A percentile compares a stretch with the other conserved stretches of the same genome.
Evolutionary conservation across 2,888 invertebrate species (phyloP).

Genomic region (Omphaloscelis lunosa): DNA sequence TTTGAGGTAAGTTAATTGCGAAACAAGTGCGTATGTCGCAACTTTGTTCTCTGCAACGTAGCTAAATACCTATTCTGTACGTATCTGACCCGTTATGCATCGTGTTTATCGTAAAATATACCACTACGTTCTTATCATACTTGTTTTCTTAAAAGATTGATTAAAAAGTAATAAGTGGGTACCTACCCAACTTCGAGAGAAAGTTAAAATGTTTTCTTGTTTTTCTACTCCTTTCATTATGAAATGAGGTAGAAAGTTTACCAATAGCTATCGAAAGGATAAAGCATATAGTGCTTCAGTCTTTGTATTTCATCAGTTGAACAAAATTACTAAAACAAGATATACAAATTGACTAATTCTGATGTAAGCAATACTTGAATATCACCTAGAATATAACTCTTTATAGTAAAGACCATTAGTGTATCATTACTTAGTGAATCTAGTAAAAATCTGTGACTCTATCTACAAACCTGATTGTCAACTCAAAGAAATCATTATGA

Average conservation of each 20-base stretch:
- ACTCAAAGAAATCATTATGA: background rate
- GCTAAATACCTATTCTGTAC: conserved; percentile 32
- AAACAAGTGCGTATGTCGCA: conserved; percentile 57
- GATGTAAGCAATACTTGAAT: background rate
- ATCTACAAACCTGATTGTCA: background rate
- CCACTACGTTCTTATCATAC: background rate
- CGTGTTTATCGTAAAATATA: background rate
- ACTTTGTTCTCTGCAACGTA: conserved; percentile 54
- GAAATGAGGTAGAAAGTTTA: conserved; percentile 46
- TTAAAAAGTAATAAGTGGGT: background rate
- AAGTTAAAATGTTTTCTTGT: conserved; percentile 24
- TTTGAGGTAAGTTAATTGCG: conserved; percentile 78
- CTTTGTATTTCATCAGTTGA: background rate
- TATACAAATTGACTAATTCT: conserved; percentile 11
- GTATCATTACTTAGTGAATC: background rate
- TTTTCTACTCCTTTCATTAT: conserved; percentile 21
- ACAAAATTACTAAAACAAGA: background rate
- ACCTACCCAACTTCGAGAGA: conserved; percentile 27
- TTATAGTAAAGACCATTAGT: background rate
- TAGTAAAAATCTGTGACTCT: background rate
- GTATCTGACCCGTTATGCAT: conserved; percentile 19
- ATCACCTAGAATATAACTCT: background rate
- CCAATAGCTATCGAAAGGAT: background rate
- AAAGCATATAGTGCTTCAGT: background rate
- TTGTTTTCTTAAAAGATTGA: background rate